Evolutionary conservation across 2,797 vertebrate genomes (phyloP), one percentile per base, ranked within the genome.

Genomic region (Pangasius sanitwongsei): DNA sequence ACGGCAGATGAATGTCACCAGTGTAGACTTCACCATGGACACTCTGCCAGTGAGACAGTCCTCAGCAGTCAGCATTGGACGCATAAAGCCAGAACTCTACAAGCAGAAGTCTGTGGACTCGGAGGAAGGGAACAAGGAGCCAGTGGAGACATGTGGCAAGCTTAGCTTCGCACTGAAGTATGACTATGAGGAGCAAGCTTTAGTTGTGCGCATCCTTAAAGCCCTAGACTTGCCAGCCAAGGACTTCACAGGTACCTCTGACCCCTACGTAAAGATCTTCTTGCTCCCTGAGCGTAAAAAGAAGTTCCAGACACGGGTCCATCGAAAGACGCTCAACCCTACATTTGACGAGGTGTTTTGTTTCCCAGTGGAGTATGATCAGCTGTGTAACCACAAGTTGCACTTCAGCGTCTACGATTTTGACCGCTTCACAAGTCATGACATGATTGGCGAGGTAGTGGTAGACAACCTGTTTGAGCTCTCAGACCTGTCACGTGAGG

Each of bases 401-500:
- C 99, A 99, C 95, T 98, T 99, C 95, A 99, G 98, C 90, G 95
- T 99, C 84, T 99, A 98, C 92, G 98, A 99, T 96, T 99, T 99
- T 93, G 99, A 99, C 96, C 97, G 99, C 89, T 99, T 99, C 96
- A 99, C 98, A 92, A 98, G 99, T 93, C 99, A 99, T 91, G 98
- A 99, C 94, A 99, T 98, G 98, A 99, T 99, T 85, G 99, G 99
- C 12, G 98, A 99, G 95, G 98, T 99, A 92, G 97, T 98, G 94
- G 97, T 99, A 90, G 98, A 99, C 94, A 99, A 99, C 95, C 96
- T 99, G 93, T 99, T 99, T 93, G 98, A 99, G 96, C 97, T 97
- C 89, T 98, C 98, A 41, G 98, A 99, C 94, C 97, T 99, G 90
- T 99, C 98, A 92, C 96, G 98, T 88, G 98, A 99, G 94, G 97